Evolutionary conservation across 2,113 vertebrate species (phyloP).

Genomic region (Tupaia tana): DNA sequence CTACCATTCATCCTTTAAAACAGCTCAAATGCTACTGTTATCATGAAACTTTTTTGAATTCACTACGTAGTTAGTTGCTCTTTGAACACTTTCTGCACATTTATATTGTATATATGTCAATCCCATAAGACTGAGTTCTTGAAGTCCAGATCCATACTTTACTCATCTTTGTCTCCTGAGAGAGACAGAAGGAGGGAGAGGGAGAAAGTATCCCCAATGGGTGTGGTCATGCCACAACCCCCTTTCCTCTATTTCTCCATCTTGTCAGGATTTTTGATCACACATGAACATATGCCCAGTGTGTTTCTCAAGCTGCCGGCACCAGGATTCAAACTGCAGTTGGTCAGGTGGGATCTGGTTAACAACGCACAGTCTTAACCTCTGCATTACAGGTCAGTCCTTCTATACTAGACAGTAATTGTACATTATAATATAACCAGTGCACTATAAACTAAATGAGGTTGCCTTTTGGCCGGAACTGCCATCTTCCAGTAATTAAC

Average conservation of each 20-base stretch:
- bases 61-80: neutral
- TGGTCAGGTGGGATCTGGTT: too few relatives aligned
- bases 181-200: too few relatives aligned
- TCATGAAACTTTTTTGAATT: constrained; percentile 32
- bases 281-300: too few relatives aligned
- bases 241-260: too few relatives aligned
- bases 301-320: too few relatives aligned
- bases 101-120: neutral
- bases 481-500: too few relatives aligned
- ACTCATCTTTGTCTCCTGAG: neutral
- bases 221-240: too few relatives aligned
- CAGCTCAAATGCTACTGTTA: neutral
- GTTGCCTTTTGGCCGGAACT: too few relatives aligned
- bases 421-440: neutral
- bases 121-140: neutral
- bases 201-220: too few relatives aligned
- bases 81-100: neutral
- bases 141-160: neutral
- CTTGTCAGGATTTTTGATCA: too few relatives aligned
- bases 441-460: neutral
- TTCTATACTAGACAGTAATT: constrained; percentile 33
- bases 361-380: too few relatives aligned
- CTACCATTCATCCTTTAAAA: constrained; percentile 9
- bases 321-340: too few relatives aligned
- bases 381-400: neutral